A percentile compares a stretch with the other conserved stretches of the same genome.
phyloP scores from a whole-genome alignment of 2,888 invertebrate genomes.

The Blera fallax region DNA sequence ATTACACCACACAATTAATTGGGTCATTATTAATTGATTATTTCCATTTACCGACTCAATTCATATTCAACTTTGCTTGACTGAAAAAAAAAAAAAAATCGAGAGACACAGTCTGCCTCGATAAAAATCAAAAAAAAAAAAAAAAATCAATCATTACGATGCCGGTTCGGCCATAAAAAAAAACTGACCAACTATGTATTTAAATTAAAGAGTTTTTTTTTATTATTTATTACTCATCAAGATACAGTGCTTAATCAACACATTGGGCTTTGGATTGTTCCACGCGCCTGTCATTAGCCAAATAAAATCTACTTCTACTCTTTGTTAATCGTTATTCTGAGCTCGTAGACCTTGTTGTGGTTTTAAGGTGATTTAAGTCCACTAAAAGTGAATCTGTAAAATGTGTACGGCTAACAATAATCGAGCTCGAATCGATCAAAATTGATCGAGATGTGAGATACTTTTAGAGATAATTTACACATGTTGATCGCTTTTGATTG shows the following conservation, averaged over 20 bases:
- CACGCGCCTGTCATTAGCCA: neutral
- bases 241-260: neutral
- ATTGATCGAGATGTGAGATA: neutral
- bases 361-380: neutral
- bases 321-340: neutral
- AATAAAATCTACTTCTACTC: too few relatives aligned
- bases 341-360: neutral
- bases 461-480: neutral
- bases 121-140: neutral
- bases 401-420: neutral
- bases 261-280: neutral
- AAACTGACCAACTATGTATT: neutral
- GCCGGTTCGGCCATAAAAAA: neutral
- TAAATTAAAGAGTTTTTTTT: neutral
- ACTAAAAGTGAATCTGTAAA: neutral
- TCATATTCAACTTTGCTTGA: conserved; percentile 16
- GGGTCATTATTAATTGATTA: conserved; percentile 37
- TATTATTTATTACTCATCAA: neutral
- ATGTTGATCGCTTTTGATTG: neutral
- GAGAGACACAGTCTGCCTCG: neutral
- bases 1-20: neutral
- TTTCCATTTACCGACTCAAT: conserved; percentile 5
- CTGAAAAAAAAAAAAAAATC: neutral
- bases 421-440: neutral
- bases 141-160: neutral